Conservation (phyloP, 1,140 invertebrate species). For the Panagrolaimus sp. region DNA sequence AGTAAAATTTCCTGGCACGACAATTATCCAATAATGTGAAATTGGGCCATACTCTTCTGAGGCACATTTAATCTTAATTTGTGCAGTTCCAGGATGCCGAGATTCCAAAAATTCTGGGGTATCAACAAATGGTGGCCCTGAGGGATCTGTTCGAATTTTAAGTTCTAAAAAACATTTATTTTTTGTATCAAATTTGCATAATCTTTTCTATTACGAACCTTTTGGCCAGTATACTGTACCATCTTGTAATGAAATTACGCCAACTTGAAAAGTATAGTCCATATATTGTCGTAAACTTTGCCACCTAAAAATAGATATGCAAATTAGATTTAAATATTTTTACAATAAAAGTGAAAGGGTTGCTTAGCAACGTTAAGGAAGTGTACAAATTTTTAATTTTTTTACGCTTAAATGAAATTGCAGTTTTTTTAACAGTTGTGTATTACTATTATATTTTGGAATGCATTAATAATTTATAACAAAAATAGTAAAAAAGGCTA, state of each 20-base stretch:
- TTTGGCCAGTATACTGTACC: constrained; percentile 52
- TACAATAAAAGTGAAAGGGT: too few relatives aligned
- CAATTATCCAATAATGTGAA: constrained; percentile 89
- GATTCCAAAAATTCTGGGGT: constrained; percentile 51
- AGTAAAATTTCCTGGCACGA: constrained; percentile 78
- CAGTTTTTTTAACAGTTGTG: constrained; percentile 7
- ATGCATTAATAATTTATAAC: not conserved
- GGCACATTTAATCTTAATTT: constrained; percentile 81
- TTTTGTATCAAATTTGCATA: too few relatives aligned
- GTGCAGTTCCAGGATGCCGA: constrained; percentile 29
- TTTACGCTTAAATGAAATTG: too few relatives aligned
- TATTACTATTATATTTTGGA: not conserved
- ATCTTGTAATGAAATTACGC: constrained; percentile 43
- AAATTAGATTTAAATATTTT: too few relatives aligned
- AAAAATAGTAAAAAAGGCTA: not conserved
- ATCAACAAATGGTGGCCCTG: constrained; percentile 57
- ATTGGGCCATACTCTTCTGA: constrained; percentile 98
- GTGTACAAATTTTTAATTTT: too few relatives aligned
- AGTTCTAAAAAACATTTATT: constrained; percentile 36
- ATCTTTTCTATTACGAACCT: constrained; percentile 16
- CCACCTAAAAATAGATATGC: constrained; percentile 26
- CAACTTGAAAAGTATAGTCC: constrained; percentile 55
- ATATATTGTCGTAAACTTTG: constrained; percentile 52
- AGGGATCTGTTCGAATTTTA: constrained; percentile 46
- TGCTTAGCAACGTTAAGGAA: too few relatives aligned